Evolutionary conservation across 2,888 invertebrate genomes (phyloP).

Genomic region (Pyrrhosoma nymphula): DNA sequence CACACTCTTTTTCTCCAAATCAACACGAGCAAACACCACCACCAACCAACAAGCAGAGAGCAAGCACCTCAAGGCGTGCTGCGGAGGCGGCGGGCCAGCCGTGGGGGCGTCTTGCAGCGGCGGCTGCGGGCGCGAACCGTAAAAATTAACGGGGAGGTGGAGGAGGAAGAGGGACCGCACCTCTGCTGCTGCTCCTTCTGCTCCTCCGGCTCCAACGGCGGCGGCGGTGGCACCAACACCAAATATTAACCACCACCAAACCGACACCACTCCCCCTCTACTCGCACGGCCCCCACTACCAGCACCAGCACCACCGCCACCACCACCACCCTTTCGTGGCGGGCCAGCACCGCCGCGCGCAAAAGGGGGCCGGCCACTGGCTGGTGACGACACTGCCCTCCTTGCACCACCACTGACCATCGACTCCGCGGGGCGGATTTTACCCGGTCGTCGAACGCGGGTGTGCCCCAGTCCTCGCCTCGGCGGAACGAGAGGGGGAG

Average conservation of each 20-base stretch:
- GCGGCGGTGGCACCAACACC: not conserved
- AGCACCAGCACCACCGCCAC: not conserved
- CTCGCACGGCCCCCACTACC: not conserved
- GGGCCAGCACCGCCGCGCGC: not conserved
- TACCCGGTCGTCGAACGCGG: slow-evolving; percentile 81
- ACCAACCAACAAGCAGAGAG: too few species aligned
- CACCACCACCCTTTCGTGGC: not conserved
- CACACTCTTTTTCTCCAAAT: too few species aligned
- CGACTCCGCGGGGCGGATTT: slow-evolving; percentile 84
- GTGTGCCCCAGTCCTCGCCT: slow-evolving; percentile 64
- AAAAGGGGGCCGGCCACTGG: slow-evolving; percentile 67
- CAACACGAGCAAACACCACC: too few species aligned
- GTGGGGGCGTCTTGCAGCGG: slow-evolving; percentile 14
- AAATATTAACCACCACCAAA: not conserved
- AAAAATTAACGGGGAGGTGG: not conserved
- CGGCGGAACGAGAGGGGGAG: slow-evolving; percentile 69
- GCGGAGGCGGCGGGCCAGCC: not conserved
- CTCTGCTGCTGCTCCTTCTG: not conserved
- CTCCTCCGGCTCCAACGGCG: not conserved
- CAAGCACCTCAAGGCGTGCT: not conserved
- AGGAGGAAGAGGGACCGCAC: not conserved
- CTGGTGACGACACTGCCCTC: slow-evolving; percentile 83
- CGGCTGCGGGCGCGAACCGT: not conserved
- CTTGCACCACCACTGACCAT: slow-evolving; percentile 90
- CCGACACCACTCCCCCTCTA: not conserved